A percentile compares a stretch with the other conserved stretches of the same genome.
phyloP scores from a whole-genome alignment of 2,888 invertebrate species.

The Pyrrhia umbra region DNA sequence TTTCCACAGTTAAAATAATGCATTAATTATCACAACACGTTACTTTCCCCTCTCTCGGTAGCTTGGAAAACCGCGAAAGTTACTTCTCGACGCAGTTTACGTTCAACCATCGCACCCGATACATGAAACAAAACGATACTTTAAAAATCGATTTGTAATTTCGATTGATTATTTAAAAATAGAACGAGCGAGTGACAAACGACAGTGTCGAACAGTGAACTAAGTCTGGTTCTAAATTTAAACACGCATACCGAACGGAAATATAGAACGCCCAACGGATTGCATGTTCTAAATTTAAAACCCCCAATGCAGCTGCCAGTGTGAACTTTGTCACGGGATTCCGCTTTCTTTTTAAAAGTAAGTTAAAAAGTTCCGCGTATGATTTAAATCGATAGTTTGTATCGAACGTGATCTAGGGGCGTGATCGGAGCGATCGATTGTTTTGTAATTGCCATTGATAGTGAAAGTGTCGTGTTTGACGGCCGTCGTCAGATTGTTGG shows the following conservation, averaged over 20 bases:
- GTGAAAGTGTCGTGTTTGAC: slow-evolving; percentile 77
- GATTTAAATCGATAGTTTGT: slow-evolving; percentile 41
- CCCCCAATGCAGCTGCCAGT: slow-evolving; percentile 85
- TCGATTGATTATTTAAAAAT: slow-evolving; percentile 74
- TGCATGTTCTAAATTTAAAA: slow-evolving; percentile 85
- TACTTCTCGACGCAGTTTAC: slow-evolving; percentile 75
- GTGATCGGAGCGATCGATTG: slow-evolving; percentile 68
- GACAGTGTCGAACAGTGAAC: slow-evolving; percentile 87
- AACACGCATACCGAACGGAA: slow-evolving; percentile 85
- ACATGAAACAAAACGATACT: slow-evolving; percentile 69
- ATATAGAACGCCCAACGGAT: slow-evolving; percentile 88
- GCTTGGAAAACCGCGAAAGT: slow-evolving; percentile 87
- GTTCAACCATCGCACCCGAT: slow-evolving; percentile 71
- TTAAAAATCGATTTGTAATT: slow-evolving; percentile 63
- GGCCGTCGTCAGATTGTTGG: slow-evolving; percentile 70
- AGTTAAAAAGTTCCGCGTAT: slow-evolving; percentile 61
- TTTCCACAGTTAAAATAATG: slow-evolving; percentile 79
- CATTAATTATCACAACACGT: slow-evolving; percentile 82
- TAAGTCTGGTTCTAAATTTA: slow-evolving; percentile 87
- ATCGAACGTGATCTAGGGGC: slow-evolving; percentile 71
- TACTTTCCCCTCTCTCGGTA: slow-evolving; percentile 85
- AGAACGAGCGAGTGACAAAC: slow-evolving; percentile 85
- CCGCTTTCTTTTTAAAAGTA: slow-evolving; percentile 75
- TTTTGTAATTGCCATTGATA: slow-evolving; percentile 81
- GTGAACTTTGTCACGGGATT: slow-evolving; percentile 85